These are phyloP conservation scores for Tenthredo notha DNA, from an alignment of 2,888 invertebrate genomes.

Conservation along the genomic window DNA sequence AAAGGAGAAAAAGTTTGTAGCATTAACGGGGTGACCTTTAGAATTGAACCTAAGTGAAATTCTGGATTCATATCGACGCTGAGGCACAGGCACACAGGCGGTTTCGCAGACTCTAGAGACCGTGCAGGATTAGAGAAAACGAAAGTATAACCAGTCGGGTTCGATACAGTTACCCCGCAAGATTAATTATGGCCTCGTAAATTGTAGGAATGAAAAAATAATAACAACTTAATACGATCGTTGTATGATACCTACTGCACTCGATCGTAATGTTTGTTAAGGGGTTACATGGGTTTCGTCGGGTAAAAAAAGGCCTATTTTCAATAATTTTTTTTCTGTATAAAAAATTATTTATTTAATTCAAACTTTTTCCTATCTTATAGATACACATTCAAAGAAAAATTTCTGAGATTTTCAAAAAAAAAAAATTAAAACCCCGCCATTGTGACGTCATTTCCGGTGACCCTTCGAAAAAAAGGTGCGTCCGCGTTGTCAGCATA, in stretches of 20 bases:
- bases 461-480: too few relatives aligned
- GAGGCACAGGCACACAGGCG: background rate
- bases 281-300: too few relatives aligned
- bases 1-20: background rate
- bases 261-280: conserved; percentile 3
- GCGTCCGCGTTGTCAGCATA: too few relatives aligned
- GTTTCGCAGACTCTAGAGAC: conserved; percentile 38
- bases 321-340: too few relatives aligned
- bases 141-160: conserved; percentile 41
- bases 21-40: conserved; percentile 42
- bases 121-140: conserved; percentile 45
- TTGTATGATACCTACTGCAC: background rate
- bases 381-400: too few relatives aligned
- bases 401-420: too few relatives aligned
- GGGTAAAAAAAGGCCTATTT: too few relatives aligned
- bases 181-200: conserved; percentile 46
- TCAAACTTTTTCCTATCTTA: too few relatives aligned
- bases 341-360: too few relatives aligned
- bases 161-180: conserved; percentile 43
- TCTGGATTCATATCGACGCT: conserved; percentile 28
- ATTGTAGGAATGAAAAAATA: conserved; percentile 39
- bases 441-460: too few relatives aligned
- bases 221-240: background rate
- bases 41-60: conserved; percentile 49
- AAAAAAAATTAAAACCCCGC: too few relatives aligned